Evolutionary conservation across 2,888 invertebrate species (phyloP), one percentile per base, ranked within the genome.

Genomic region (Chalcis sispes): DNA sequence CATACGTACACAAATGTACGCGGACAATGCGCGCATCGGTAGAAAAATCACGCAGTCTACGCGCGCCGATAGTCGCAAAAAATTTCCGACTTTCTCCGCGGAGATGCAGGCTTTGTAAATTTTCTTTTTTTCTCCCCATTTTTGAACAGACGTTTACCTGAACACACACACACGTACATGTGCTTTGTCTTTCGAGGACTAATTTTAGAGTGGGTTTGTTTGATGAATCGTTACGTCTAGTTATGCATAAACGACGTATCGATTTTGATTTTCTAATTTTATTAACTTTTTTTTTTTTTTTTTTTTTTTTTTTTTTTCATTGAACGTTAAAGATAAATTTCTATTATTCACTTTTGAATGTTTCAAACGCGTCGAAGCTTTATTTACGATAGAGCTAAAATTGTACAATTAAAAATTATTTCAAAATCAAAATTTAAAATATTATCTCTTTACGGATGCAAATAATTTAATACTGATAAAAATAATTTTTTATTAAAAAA

Each of bases 1-100:
- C 61, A 61, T 52, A 62, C 71, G 62, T 58, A n/a, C n/a, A n/a
- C n/a, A n/a, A n/a, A n/a, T n/a, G n/a, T n/a, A n/a, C 23, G 42
- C 61, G 71, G 71, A 71, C 71, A 71, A 71, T 71, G 42, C 42
- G 58, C 25, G 40, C 15, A n/a, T 20, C 42, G 42, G 15, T 5
- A 23, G 46, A 23, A 46, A 48, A 48, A 46, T 62, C 48, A 18
- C 13, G 0, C 1, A 8, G 1, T 1, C 2, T 56, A 25, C 18
- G 32, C 58, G 36, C 10, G n/a, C n/a, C n/a, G n/a, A n/a, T n/a
- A n/a, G n/a, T n/a, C n/a, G n/a, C n/a, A n/a, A n/a, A 32, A 58
- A 58, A 58, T 18, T 58, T 29, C 32, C 7, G 48, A 36, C 58
- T 58, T 58, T 58, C 58, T 36, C 58, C 18, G 29, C 20, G 18